Conservation (phyloP, 2,797 vertebrate genomes). For the Labeo calbasu region DNA sequence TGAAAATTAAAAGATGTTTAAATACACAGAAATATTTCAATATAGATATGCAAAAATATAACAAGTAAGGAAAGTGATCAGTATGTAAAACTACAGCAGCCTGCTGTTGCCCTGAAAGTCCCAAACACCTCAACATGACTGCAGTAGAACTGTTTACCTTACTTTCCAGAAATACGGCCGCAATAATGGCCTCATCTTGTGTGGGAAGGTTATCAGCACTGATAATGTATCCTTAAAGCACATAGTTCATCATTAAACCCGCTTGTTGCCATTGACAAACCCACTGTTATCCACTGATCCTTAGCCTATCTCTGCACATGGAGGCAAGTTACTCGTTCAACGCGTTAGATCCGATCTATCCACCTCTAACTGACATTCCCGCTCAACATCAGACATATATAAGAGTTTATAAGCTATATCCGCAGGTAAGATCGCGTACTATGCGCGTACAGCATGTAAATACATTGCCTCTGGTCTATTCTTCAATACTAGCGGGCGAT, state of each 20-base stretch:
- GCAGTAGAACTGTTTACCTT: background rate
- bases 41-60: background rate
- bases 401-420: slow-evolving; percentile 4
- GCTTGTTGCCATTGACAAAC: slow-evolving; percentile 3
- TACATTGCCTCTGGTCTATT: slow-evolving; percentile 30
- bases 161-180: background rate
- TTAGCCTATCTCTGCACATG: slow-evolving; percentile 18
- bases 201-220: background rate
- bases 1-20: background rate
- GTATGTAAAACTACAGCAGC: slow-evolving; percentile 5
- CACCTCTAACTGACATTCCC: background rate
- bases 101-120: slow-evolving; percentile 6
- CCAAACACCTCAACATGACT: slow-evolving; percentile 6
- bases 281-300: background rate
- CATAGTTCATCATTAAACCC: slow-evolving; percentile 1
- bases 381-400: background rate
- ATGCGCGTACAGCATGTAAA: slow-evolving; percentile 37
- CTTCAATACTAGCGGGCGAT: slow-evolving; percentile 26
- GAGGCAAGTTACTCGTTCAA: slow-evolving; percentile 4
- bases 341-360: background rate
- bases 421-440: background rate
- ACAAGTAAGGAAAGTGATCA: background rate
- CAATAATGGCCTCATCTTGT: background rate
- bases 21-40: background rate
- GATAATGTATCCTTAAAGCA: background rate